phyloP scores from a whole-genome alignment of 2,797 vertebrate species.

The Crotalus adamanteus region DNA sequence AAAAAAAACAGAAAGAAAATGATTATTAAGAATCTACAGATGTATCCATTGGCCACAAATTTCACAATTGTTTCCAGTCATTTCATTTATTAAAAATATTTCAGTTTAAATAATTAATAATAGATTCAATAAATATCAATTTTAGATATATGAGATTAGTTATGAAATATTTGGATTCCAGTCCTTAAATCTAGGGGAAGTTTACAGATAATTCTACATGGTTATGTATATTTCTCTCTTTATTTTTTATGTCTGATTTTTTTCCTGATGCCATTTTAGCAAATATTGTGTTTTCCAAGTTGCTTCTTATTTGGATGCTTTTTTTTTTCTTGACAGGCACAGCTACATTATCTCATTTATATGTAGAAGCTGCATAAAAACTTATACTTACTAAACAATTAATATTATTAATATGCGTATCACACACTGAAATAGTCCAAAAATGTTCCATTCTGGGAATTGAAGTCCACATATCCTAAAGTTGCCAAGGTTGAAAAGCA shows the following conservation, averaged over 20 bases:
- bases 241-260: not conserved
- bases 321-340: slow-evolving; percentile 25
- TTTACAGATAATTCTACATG: not conserved
- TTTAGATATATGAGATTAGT: not conserved
- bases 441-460: not conserved
- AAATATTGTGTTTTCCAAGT: not conserved
- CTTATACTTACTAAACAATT: slow-evolving; percentile 11
- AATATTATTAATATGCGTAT: slow-evolving; percentile 40
- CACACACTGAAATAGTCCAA: slow-evolving; percentile 32
- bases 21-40: not conserved
- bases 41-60: not conserved
- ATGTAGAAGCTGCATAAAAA: slow-evolving; percentile 33
- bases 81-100: not conserved
- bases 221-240: not conserved
- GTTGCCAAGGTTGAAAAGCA: too few relatives aligned
- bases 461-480: too few relatives aligned
- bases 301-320: not conserved
- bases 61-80: not conserved
- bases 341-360: slow-evolving; percentile 33
- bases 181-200: not conserved
- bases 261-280: not conserved
- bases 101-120: not conserved
- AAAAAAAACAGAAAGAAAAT: not conserved
- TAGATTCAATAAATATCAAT: not conserved
- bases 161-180: not conserved